Evolutionary conservation across 2,888 invertebrate genomes (phyloP), one percentile per base, ranked within the genome.

Genomic region (Schizaphis graminum): DNA sequence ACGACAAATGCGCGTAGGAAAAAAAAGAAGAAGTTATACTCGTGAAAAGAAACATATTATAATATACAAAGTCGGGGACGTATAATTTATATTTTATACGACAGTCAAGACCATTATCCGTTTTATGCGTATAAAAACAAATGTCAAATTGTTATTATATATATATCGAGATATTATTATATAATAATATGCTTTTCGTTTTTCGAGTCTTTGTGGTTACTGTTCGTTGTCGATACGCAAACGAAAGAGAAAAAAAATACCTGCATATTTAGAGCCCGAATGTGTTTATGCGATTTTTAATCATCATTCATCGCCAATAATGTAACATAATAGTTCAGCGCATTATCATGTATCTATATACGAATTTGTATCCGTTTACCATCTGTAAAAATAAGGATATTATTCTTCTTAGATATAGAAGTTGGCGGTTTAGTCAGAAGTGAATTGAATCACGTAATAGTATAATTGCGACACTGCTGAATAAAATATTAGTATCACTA

Each of bases 91-190:
- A 91, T 41, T 53, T 28, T 77, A 84, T 84, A 53, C n/a, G 88
- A 56, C 21, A 49, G 47, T 41, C n/a, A 28, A 47, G 7, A 35
- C 44, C 41, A 67, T 77, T 89, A 56, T 93, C 21, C 93, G 84
- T 89, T 77, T 35, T 77, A 35, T 11, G 41, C 56, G n/a, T 84
- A 93, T 93, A 93, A 93, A 93, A 93, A 93, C 92, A 93, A 93
- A 88, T n/a, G 92, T 35, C 77, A 89, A 89, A 53, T 44, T 86
- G 91, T 86, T 57, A 57, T 92, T 57, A 35, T 44, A 13, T 35
- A n/a, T 26, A 41, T 41, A 41, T 41, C 41, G 53, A 35, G 41
- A 89, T 56, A 57, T 41, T 89, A 89, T 24, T 61, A 11, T n/a
- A 16, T 35, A 53, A 53, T 88, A 88, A 44, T 28, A 85, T 85